Percentiles rank a stretch among this genome's conserved stretches.
Conservation (phyloP, 2,113 vertebrate species). For the Lophura nycthemera region DNA sequence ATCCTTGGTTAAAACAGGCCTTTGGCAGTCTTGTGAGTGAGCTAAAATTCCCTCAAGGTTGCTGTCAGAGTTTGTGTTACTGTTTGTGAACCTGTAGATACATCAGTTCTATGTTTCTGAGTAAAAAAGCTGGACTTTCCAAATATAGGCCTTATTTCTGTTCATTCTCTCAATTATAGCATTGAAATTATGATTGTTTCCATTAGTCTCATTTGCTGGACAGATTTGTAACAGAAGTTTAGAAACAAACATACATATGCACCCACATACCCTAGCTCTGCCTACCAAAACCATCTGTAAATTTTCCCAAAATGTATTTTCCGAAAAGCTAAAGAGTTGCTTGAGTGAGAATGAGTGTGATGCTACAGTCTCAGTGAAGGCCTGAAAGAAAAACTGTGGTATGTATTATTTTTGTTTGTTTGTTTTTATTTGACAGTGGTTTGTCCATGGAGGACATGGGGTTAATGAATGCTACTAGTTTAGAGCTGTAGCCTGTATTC, state of each 20-base stretch:
- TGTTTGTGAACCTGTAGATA: neutral
- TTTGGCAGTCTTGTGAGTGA: neutral
- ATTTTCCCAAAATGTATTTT: neutral
- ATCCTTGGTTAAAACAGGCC: neutral
- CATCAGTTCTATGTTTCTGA: neutral
- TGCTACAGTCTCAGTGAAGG: neutral
- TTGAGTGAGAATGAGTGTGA: neutral
- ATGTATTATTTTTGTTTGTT: neutral
- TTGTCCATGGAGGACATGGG: fast-evolving
- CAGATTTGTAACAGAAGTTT: neutral
- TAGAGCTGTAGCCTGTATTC: neutral
- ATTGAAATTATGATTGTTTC: neutral
- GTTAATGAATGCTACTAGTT: neutral
- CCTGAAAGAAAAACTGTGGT: neutral
- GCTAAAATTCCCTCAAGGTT: neutral
- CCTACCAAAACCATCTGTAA: neutral
- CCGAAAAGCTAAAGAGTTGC: neutral
- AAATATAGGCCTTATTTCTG: neutral
- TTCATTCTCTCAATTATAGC: neutral
- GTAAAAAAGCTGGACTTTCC: neutral
- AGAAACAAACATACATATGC: neutral
- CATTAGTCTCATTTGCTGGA: neutral
- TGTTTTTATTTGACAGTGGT: neutral
- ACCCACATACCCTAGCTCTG: no score
- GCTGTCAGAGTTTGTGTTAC: neutral